These are phyloP conservation scores for Drosophila affinis DNA, from an alignment of 2,888 invertebrate genomes.

Conservation along the genomic window DNA sequence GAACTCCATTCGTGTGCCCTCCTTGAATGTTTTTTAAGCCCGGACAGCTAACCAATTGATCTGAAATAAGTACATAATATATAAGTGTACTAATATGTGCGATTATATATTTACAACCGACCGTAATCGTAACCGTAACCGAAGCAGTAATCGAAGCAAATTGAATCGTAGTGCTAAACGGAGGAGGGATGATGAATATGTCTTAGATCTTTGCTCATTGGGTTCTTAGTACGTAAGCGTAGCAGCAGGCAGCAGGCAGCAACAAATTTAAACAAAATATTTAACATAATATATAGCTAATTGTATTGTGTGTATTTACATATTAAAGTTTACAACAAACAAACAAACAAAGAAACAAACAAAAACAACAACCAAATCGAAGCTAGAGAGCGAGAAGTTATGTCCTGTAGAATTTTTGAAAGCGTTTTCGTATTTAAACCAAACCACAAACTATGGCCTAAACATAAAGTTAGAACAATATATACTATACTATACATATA, in stretches of 20 bases:
- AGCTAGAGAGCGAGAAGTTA: conserved; percentile 19
- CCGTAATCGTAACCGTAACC: conserved; percentile 12
- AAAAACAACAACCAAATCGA: neutral
- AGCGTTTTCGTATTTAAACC: conserved; percentile 56
- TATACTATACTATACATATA: conserved; percentile 10
- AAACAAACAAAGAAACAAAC: conserved; percentile 17
- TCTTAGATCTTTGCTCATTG: conserved; percentile 73
- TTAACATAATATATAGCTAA: conserved; percentile 46
- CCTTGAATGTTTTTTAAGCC: conserved; percentile 53
- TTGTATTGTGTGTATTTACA: conserved; percentile 77
- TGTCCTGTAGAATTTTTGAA: conserved; percentile 65
- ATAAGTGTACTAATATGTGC: conserved; percentile 15
- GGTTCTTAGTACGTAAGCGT: conserved; percentile 34
- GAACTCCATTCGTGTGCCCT: conserved; percentile 64
- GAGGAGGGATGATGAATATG: conserved; percentile 18
- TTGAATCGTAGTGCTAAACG: conserved; percentile 34
- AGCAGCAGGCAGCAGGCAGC: conserved; percentile 31
- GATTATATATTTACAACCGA: conserved; percentile 45
- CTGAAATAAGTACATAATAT: conserved; percentile 21
- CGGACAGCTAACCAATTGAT: conserved; percentile 33
- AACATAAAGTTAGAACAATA: conserved; percentile 26
- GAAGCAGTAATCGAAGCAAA: conserved; percentile 31
- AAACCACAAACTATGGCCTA: conserved; percentile 44
- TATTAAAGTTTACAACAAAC: conserved; percentile 73
- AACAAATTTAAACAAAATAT: conserved; percentile 40